Conservation (phyloP, 2,797 vertebrate genomes). For the Characodon lateralis region DNA sequence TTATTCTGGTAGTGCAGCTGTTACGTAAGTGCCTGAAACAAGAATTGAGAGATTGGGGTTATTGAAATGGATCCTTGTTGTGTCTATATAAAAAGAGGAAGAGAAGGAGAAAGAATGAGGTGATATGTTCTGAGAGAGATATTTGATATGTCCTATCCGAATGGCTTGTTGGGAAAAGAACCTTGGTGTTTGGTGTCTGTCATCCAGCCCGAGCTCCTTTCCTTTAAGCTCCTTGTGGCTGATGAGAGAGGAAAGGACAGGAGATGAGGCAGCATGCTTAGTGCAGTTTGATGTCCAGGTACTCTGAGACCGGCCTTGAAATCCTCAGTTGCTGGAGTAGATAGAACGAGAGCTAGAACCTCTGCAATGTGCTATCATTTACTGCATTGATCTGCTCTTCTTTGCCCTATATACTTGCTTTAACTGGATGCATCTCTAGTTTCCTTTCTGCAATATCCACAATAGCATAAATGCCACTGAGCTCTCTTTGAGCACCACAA, state of each 20-base stretch:
- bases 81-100: slow-evolving; percentile 46
- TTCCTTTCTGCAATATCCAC: background rate
- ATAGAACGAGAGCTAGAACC: slow-evolving; percentile 28
- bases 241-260: slow-evolving; percentile 47
- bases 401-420: slow-evolving; percentile 12
- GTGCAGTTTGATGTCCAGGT: slow-evolving; percentile 60
- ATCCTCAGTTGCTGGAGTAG: slow-evolving; percentile 36
- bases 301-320: slow-evolving; percentile 42
- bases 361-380: slow-evolving; percentile 47
- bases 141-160: slow-evolving; percentile 49
- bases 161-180: slow-evolving; percentile 42
- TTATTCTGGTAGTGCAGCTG: slow-evolving; percentile 74
- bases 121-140: slow-evolving; percentile 35
- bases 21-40: slow-evolving; percentile 71
- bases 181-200: slow-evolving; percentile 45
- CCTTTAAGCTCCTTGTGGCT: slow-evolving; percentile 61
- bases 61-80: slow-evolving; percentile 64
- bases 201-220: slow-evolving; percentile 47
- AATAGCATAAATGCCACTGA: background rate
- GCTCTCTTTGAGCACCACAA: background rate
- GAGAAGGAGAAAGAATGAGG: slow-evolving; percentile 29
- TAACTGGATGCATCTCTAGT: slow-evolving; percentile 10
- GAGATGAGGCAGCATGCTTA: slow-evolving; percentile 44
- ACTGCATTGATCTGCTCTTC: slow-evolving; percentile 42
- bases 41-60: slow-evolving; percentile 70